These are phyloP conservation scores for Drosophila funebris DNA, from an alignment of 1,140 invertebrate species.

Conservation along the genomic window DNA sequence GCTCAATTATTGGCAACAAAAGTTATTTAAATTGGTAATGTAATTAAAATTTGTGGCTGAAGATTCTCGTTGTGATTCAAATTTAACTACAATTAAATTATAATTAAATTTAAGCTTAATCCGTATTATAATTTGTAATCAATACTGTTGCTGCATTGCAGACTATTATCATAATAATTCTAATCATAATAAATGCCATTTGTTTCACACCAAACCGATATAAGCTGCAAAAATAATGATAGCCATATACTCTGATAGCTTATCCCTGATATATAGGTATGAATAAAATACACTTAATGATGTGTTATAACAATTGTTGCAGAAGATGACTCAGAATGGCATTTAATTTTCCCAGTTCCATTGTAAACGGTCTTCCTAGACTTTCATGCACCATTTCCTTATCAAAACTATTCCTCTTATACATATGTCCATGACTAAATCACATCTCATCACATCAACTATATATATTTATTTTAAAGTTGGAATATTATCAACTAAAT, in stretches of 20 bases:
- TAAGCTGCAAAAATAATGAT: constrained; percentile 54
- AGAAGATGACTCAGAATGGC: not conserved
- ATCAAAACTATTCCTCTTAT: not conserved
- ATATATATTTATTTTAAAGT: not conserved
- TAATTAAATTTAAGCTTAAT: constrained; percentile 53
- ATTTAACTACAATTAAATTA: constrained; percentile 46
- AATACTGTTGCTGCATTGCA: constrained; percentile 31
- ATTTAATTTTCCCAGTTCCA: not conserved
- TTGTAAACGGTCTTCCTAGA: not conserved
- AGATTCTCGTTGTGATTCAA: constrained; percentile 27
- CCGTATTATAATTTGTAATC: constrained; percentile 28
- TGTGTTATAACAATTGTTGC: not conserved
- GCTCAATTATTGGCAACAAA: constrained; percentile 39
- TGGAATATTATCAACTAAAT: not conserved
- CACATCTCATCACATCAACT: too few species aligned
- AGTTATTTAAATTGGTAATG: constrained; percentile 32
- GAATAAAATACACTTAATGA: not conserved
- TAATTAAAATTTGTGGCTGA: constrained; percentile 54
- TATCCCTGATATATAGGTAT: not conserved
- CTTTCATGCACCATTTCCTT: not conserved
- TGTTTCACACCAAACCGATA: constrained; percentile 5
- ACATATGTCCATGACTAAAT: not conserved
- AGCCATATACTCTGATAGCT: not conserved
- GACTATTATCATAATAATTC: constrained; percentile 1
- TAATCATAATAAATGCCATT: constrained; percentile 10